Base-by-base conservation (phyloP, 2,113 vertebrate genomes). In the Spea bombifrons region DNA sequence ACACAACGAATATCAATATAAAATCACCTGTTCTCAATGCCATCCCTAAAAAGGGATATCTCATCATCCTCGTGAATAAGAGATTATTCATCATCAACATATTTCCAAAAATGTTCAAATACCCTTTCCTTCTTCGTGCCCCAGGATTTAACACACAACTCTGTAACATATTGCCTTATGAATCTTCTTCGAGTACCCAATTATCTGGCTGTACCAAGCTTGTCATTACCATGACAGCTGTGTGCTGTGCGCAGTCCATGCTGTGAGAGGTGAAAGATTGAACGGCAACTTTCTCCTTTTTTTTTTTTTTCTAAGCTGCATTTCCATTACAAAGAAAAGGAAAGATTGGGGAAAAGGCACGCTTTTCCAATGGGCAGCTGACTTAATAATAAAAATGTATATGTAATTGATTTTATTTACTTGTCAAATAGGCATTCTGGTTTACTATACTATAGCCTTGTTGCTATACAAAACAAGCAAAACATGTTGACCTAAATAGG, bases 171-270 rank as follows among this genome's bases (percentile, higher is more conserved):
- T 75, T 87, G 90, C 84, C 81, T 86, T 89, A 89, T 90, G 91
- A 90, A 90, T 94, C 90, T 92, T 89, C 88, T 87, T 87, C 87
- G 88, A 92, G 86, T 88, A 89, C 86, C 89, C 90, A 93, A 93
- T 92, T 93, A 92, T 88, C 89, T 78, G 12, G 75, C 84, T 75
- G 82, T 82, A 83, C 82, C 81, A 82, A 82, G 74, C 84, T 81
- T 83, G 87, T 91, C 91, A 89, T 86, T 71, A 82, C 83, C 83
- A 83, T 86, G 90, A 91, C 92, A 91, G 89, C 88, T 83, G 81
- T 8, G 66, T 80, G 85, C 80, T 59, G 75, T 16, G 67, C 0
- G 67, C 83, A 79, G 81, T 82, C 81, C 81, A 17, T 1, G 76
- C 87, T 88, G 83, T 85, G 86, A 88, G 87, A 88, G 85, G 89